Base-by-base conservation (phyloP, 2,113 vertebrate species). In the Sterrhoptilus dennistouni region DNA sequence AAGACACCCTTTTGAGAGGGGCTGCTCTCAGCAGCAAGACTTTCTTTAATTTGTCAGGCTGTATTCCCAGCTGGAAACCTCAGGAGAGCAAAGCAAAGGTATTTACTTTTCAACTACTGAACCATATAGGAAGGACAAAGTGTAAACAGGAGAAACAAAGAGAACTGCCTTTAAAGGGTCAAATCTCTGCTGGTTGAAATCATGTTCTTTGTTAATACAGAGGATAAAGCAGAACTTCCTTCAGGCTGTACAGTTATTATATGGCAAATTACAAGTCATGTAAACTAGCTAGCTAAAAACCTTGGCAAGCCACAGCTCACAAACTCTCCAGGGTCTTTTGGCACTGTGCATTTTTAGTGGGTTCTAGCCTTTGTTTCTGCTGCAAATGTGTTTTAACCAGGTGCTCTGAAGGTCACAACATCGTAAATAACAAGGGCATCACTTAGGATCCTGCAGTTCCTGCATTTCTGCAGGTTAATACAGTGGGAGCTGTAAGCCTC, bases 41-140 rank as follows among this genome's bases (percentile, higher is more conserved):
- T 80, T 76, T 72, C 74, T n/a, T 91, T 61, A 59, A 38, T 53
- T 82, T 83, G 64, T 74, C 75, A 83, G 31, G 74, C 29, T 54
- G 54, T 35, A 56, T 61, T 88, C 70, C 71, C 91, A 93, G 66
- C 85, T 82, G 69, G 86, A 88, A 78, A 83, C 64, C 85, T 86
- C 82, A 88, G 85, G 87, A 91, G 85, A 90, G 79, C 20, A 79
- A 92, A 93, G 70, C 9, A 89, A 72, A 57, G 3, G 17, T 74
- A 59, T 90, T 94, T 88, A 71, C 82, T 80, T 75, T 93, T 66
- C 57, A 93, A 91, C 79, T 95, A 72, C 81, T 50, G 36, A 96
- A 59, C 59, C 49, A 53, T 65, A 78, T 65, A 91, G 92, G 44
- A 95, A 91, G 83, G 31, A 68, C 61, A 13, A 86, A 88, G 50